Conservation (phyloP, 2,888 invertebrate genomes). For the Sarcophaga subvicina region DNA sequence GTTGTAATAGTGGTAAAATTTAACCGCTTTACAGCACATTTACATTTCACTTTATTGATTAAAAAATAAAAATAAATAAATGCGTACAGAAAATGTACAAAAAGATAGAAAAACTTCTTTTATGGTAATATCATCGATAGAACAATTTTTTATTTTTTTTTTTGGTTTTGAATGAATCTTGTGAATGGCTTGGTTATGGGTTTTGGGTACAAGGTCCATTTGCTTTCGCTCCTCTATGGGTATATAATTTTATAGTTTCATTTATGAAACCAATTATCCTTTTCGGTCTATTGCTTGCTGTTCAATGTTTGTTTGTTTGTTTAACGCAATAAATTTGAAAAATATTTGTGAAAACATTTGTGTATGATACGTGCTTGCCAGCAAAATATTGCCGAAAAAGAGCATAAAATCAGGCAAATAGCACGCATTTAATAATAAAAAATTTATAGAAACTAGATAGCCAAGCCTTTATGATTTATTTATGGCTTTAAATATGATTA, state of each 20-base stretch:
- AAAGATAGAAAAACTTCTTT: neutral
- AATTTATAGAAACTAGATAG: conserved; percentile 22
- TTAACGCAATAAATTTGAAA: conserved; percentile 32
- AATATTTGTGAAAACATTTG: neutral
- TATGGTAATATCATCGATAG: too few species aligned
- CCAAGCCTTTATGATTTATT: conserved; percentile 56
- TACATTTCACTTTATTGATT: conserved; percentile 69
- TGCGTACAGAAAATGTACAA: neutral
- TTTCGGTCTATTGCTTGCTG: conserved; percentile 39
- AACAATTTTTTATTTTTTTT: too few species aligned
- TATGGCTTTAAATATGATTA: conserved; percentile 59
- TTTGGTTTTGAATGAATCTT: neutral
- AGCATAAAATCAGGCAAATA: conserved; percentile 50
- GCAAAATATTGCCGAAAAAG: conserved; percentile 31
- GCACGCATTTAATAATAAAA: conserved; percentile 46
- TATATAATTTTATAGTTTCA: conserved; percentile 66
- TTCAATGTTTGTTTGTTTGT: neutral
- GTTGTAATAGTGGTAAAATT: conserved; percentile 60
- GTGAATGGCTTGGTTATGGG: conserved; percentile 5
- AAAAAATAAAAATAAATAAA: conserved; percentile 36
- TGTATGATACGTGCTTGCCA: conserved; percentile 49
- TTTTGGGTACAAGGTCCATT: conserved; percentile 57
- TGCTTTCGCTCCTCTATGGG: conserved; percentile 30
- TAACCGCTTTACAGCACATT: conserved; percentile 68
- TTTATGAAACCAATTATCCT: conserved; percentile 66